Percentiles rank a stretch among this genome's conserved stretches.
Conservation (phyloP, 2,888 invertebrate species). For the Drosophila histrio region DNA sequence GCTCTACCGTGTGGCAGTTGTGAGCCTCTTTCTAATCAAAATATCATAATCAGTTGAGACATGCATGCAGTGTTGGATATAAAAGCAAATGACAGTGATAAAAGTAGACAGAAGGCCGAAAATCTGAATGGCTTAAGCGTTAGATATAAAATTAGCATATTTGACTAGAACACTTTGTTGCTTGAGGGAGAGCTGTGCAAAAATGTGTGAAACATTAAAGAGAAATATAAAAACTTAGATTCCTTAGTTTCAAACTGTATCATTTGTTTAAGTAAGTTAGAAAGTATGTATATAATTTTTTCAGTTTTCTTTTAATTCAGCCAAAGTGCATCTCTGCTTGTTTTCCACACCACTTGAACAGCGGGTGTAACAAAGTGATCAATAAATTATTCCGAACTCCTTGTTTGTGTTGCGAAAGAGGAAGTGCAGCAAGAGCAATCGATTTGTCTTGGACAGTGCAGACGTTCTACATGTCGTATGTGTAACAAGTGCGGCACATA, state of each 20-base stretch:
- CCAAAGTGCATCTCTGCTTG: background rate
- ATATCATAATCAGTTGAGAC: slow-evolving; percentile 13
- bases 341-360: slow-evolving; percentile 1
- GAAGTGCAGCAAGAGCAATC: slow-evolving; percentile 51
- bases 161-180: background rate
- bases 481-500: slow-evolving; percentile 70
- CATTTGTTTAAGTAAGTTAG: background rate
- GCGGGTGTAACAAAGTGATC: slow-evolving; percentile 53
- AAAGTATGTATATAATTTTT: background rate
- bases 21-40: slow-evolving; percentile 11
- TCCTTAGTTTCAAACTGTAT: background rate
- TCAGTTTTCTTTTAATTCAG: background rate
- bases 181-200: background rate
- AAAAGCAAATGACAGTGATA: slow-evolving; percentile 7
- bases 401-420: slow-evolving; percentile 36
- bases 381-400: slow-evolving; percentile 50
- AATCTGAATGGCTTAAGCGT: slow-evolving; percentile 1
- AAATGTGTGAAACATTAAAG: background rate
- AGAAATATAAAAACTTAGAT: background rate
- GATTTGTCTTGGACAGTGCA: slow-evolving; percentile 62
- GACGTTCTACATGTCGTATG: slow-evolving; percentile 66
- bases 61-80: background rate
- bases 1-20: background rate
- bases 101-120: background rate
- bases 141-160: slow-evolving; percentile 1